Evolutionary conservation across 2,113 vertebrate species (phyloP), one percentile per base, ranked within the genome.

Genomic region (Athene noctua): DNA sequence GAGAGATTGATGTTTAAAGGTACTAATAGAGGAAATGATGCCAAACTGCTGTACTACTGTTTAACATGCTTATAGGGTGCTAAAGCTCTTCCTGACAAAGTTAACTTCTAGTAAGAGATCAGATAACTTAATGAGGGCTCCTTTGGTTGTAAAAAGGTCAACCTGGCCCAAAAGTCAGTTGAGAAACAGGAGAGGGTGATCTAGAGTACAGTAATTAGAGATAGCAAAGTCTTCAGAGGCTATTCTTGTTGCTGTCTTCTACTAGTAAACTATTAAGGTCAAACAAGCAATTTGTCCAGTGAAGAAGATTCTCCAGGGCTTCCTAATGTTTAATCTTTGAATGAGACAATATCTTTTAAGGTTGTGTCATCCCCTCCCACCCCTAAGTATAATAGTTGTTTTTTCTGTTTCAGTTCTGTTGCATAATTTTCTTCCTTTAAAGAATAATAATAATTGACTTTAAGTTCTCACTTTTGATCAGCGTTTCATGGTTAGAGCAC

Each of bases 131-230:
- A 79, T 72, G 68, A 95, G 51, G 63, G 10, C 10, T 71, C 66
- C 42, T 93, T 91, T 88, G 68, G 8, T 44, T 92, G 20, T 85
- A 14, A 68, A 97, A 97, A 93, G 19, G n/a, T 95, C 93, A 96
- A 6, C 4, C 23, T 77, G 61, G 46, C 57, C 83, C 72, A 91
- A 94, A 97, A 93, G 59, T 75, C 65, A 74, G 16, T 65, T 66
- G 77, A 83, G 55, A 92, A 90, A 77, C 19, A 22, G n/a, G 70
- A 94, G 34, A 51, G 11, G 9, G 38, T 92, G 51, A 62, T 94
- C 87, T 93, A 52, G 63, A 90, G 36, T 78, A 68, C 40, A 36
- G 25, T 80, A 66, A 84, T 79, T 55, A 94, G 15, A 58, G 38
- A 85, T 79, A 86, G n/a, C 62, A 13, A 79, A 54, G n/a, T 83